Percentiles rank a stretch among this genome's conserved stretches.
Conservation (phyloP, 1,140 invertebrate genomes). For the Brachystomella parvula region DNA sequence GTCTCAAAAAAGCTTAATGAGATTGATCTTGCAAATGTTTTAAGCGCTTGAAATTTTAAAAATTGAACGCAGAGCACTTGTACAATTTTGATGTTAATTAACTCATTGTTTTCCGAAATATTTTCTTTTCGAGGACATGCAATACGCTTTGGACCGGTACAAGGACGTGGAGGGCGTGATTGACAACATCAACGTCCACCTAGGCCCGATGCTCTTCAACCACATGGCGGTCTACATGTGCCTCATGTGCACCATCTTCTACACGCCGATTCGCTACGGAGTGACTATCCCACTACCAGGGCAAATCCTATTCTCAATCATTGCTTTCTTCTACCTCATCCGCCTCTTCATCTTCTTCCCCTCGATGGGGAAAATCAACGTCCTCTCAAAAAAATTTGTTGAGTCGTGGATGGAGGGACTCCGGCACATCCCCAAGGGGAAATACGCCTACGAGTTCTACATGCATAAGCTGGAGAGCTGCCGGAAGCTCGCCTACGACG, state of each 20-base stretch:
- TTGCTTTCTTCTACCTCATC: constrained; percentile 30
- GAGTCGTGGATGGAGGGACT: constrained; percentile 35
- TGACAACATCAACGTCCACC: constrained; percentile 30
- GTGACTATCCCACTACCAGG: constrained; percentile 23
- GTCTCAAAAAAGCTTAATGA: no score
- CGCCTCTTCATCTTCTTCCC: constrained; percentile 37
- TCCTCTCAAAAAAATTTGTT: constrained; percentile 26
- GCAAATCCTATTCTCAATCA: constrained; percentile 19
- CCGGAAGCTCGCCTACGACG: constrained; percentile 33
- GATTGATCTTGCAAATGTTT: no score
- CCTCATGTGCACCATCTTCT: constrained; percentile 38
- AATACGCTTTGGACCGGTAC: constrained; percentile 37
- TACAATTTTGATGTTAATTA: no score
- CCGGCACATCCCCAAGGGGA: constrained; percentile 27
- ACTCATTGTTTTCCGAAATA: no score
- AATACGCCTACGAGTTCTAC: constrained; percentile 37
- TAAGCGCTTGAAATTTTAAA: no score
- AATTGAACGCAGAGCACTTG: no score
- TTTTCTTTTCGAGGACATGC: constrained; percentile 28
- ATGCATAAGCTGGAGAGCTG: constrained; percentile 36
- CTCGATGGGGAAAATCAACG: constrained; percentile 32
- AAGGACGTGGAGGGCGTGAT: constrained; percentile 37
- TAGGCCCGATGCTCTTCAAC: constrained; percentile 25
- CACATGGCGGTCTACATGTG: constrained; percentile 33
- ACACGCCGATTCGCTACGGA: constrained; percentile 32